Base-by-base conservation (phyloP, 2,888 invertebrate genomes). In the Sinelater perroti region DNA sequence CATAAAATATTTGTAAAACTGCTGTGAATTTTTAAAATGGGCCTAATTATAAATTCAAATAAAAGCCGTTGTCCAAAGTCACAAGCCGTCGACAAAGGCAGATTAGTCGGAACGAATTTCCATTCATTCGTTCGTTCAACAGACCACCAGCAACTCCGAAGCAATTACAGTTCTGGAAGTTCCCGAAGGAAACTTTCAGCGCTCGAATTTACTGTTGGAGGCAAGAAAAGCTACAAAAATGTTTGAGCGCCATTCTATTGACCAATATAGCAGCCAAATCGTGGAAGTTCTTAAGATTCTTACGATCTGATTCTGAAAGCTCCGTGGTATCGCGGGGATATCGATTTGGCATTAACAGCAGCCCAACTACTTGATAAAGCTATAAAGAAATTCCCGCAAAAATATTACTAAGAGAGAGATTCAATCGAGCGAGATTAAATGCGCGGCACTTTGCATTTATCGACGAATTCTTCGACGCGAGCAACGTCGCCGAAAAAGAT, bases 321-420 rank as follows among this genome's bases (percentile, higher is more conserved):
- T 45, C 38, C 46, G 53, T 35, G 52, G 52, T 46, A 53, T 53
- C 47, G 47, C 17, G 47, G 24, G 36, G 47, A 49, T 49, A 49
- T 49, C 36, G 53, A 53, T 53, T 53, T 36, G 38, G 44, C 53
- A 53, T 53, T 53, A 53, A 53, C 45, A 53, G 45, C 53, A 52
- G 44, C 53, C 30, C 45, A 53, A 53, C 53, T 53, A 53, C 53
- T 53, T 53, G 53, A 53, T 53, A 53, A 53, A 53, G 53, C 53
- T 45, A 53, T 53, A 53, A 53, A 45, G 45, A 53, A 53, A 53
- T 53, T 53, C 45, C 45, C 46, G 33, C 33, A 46, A 53, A 52
- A 53, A 53, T 53, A 53, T 53, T 53, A 45, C 53, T 45, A 45
- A 53, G 35, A 36, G 16, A 16, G 36, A 45, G 46, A 53, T 53